phyloP scores from a whole-genome alignment of 2,113 vertebrate genomes.

The Steatornis caripensis region DNA sequence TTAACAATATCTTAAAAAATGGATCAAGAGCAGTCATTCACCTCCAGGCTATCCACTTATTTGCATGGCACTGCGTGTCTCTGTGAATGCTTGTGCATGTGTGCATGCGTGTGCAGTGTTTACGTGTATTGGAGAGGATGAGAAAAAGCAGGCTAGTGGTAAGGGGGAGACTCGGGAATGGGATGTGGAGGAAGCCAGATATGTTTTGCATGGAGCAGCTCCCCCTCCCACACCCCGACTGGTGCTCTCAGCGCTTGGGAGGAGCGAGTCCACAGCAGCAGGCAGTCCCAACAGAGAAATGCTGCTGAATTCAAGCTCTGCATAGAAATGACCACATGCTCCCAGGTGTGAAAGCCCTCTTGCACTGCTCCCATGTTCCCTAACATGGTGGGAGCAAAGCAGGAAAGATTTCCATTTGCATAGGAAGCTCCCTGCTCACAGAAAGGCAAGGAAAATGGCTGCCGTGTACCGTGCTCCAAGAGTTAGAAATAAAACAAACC shows the following conservation, averaged over 20 bases:
- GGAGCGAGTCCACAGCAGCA: not conserved
- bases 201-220: not conserved
- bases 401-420: not conserved
- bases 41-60: not conserved
- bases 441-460: not conserved
- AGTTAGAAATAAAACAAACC: not conserved
- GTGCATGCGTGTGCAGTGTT: not conserved
- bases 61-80: not conserved
- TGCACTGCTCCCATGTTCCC: fast-evolving
- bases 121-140: not conserved
- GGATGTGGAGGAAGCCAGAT: not conserved
- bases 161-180: not conserved
- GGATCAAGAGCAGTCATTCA: not conserved
- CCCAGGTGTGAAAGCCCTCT: not conserved
- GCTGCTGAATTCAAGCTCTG: not conserved
- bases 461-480: not conserved
- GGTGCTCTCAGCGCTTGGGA: not conserved
- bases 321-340: not conserved
- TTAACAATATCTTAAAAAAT: not conserved
- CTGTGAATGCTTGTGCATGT: no score
- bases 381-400: not conserved
- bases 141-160: not conserved
- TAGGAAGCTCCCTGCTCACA: not conserved
- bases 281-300: not conserved
- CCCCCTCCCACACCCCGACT: not conserved